Evolutionary conservation across 2,113 vertebrate genomes (phyloP).

Genomic region (Suricata suricatta): DNA sequence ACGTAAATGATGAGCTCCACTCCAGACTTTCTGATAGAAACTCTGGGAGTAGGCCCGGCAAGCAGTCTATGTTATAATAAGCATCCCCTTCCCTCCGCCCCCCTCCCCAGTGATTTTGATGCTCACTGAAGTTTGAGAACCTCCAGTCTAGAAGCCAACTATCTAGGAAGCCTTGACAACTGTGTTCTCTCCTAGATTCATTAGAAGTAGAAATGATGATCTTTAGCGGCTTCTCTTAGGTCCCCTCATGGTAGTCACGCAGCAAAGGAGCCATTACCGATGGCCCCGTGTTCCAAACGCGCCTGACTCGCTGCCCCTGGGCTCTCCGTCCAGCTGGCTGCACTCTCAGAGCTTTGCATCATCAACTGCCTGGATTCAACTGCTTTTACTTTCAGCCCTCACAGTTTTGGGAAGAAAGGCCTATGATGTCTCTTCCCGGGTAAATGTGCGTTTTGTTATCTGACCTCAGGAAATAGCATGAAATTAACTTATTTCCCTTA

Average conservation of each 20-base stretch:
- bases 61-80: neutral
- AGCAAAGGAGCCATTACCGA: neutral
- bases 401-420: conserved; percentile 63
- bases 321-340: neutral
- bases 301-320: neutral
- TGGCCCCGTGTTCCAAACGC: neutral
- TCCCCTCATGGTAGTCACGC: neutral
- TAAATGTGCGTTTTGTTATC: conserved; percentile 78
- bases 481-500: conserved; percentile 78
- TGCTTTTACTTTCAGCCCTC: conserved; percentile 59
- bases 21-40: neutral
- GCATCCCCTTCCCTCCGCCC: neutral
- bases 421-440: conserved; percentile 63
- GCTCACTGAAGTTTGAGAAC: neutral
- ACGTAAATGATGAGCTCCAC: neutral
- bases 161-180: neutral
- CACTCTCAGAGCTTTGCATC: conserved; percentile 54
- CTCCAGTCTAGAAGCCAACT: neutral
- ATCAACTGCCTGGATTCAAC: conserved; percentile 60
- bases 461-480: conserved; percentile 72
- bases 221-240: neutral
- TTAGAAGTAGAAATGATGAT: neutral
- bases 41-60: neutral
- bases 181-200: neutral
- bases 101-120: neutral